Evolutionary conservation across 1,140 invertebrate genomes (phyloP), one percentile per base, ranked within the genome.

Genomic region (Lepidurus arcticus): DNA sequence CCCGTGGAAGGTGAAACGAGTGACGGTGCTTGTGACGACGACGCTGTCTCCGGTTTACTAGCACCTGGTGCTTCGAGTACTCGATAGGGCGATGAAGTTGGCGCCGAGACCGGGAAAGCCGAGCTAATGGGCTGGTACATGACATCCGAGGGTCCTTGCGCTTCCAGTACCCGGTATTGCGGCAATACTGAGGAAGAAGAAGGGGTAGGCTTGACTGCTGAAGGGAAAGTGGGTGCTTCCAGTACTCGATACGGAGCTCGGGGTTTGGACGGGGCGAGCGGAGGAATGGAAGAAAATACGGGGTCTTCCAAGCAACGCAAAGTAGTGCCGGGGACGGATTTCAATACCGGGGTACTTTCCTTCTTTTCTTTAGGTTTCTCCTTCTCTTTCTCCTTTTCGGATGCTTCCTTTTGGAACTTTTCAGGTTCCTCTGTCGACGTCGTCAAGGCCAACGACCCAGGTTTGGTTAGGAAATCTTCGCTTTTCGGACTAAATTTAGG

Each of bases 231-330:
- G 16, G 53, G 53, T n/a, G 81, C 82, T 79, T 82, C 82, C 9
- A 82, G 73, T 44, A 82, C 81, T 44, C 80, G 80, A 43, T 80
- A 80, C 43, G 78, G 78, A 47, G 75, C 75, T 76, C 44, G 76
- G 10, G 76, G 75, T 47, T 34, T 76, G 74, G 26, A 42, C n/a
- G 76, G 76, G 9, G 81, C 77, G 45, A 81, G 47, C 10, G 26
- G n/a, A 21, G 42, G 73, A 75, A 42, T 45, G 16, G 78, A 16
- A 87, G 86, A 80, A 88, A 88, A 80, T 8, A 84, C 84, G 47
- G 88, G 88, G 82, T 89, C 88, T 43, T 89, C 88, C 43, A 88
- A 81, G 80, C 86, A 87, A 80, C 85, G 84, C 9, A 88, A 79
- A 79, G 87, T 87, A 74, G 88, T 86, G 73, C 88, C 88, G 34